Percentiles rank a stretch among this genome's conserved stretches.
Evolutionary conservation across 2,888 invertebrate species (phyloP).

Genomic region (Acutogordius australiensis): DNA sequence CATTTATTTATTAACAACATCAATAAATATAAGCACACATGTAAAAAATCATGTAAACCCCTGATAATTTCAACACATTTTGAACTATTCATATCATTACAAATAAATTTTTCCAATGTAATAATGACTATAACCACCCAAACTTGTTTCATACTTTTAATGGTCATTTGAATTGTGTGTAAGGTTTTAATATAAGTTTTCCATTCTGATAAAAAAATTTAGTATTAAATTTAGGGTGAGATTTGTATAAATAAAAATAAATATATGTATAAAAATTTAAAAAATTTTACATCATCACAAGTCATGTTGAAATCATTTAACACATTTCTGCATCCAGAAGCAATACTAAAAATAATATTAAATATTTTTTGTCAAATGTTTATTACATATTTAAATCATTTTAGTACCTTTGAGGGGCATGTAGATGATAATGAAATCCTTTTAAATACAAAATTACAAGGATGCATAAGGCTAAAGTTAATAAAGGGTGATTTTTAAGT

Average conservation of each 20-base stretch:
- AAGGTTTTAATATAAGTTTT: not conserved
- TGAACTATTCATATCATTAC: too few relatives aligned
- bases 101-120: too few relatives aligned
- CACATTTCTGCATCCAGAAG: not conserved
- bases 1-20: too few relatives aligned
- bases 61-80: too few relatives aligned
- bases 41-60: too few relatives aligned
- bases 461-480: not conserved
- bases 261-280: not conserved
- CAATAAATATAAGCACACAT: too few relatives aligned
- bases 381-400: not conserved
- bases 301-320: slow-evolving; percentile 6
- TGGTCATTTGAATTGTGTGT: not conserved
- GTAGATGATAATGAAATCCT: not conserved
- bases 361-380: not conserved
- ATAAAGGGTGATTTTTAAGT: not conserved
- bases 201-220: too few relatives aligned
- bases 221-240: too few relatives aligned
- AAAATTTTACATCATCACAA: slow-evolving; percentile 10
- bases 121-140: too few relatives aligned
- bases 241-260: not conserved
- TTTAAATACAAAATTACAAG: not conserved
- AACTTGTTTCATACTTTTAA: too few relatives aligned
- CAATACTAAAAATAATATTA: slow-evolving; percentile 7
- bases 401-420: slow-evolving; percentile 2